Percentiles rank a stretch among this genome's conserved stretches.
Conservation (phyloP, 2,888 invertebrate species). For the Conops quadrifasciatus region DNA sequence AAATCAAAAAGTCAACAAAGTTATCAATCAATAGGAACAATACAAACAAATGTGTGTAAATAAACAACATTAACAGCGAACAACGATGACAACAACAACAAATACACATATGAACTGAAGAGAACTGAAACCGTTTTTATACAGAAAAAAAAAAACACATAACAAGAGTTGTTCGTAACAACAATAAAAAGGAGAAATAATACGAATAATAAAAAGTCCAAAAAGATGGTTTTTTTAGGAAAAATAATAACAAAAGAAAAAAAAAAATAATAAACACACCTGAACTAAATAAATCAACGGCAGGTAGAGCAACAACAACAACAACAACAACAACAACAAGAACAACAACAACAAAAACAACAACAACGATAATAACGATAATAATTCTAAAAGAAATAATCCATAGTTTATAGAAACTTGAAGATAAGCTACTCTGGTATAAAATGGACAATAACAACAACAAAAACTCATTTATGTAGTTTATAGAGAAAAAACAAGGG, state of each 20-base stretch:
- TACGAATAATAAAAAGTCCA: too few species aligned
- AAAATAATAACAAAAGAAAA: too few species aligned
- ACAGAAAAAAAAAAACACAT: too few species aligned
- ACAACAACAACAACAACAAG: conserved; percentile 18
- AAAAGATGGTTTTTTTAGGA: too few species aligned
- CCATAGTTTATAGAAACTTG: neutral
- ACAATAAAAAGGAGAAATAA: too few species aligned
- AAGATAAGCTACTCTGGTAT: neutral
- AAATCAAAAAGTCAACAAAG: too few species aligned
- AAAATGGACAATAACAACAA: neutral
- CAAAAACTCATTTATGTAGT: neutral
- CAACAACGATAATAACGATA: conserved; percentile 13
- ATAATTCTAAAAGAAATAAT: conserved; percentile 7
- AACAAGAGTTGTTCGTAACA: too few species aligned
- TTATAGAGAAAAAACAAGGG: too few species aligned
- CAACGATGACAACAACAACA: neutral
- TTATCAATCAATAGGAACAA: too few species aligned
- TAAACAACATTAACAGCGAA: neutral
- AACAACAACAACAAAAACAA: conserved; percentile 11
- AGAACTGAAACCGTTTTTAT: neutral
- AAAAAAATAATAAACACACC: neutral
- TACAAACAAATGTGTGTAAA: too few species aligned
- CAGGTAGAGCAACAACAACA: neutral
- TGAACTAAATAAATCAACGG: conserved; percentile 14
- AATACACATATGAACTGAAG: neutral